Conservation (phyloP, 2,113 vertebrate species). For the Xenopus tropicalis region DNA sequence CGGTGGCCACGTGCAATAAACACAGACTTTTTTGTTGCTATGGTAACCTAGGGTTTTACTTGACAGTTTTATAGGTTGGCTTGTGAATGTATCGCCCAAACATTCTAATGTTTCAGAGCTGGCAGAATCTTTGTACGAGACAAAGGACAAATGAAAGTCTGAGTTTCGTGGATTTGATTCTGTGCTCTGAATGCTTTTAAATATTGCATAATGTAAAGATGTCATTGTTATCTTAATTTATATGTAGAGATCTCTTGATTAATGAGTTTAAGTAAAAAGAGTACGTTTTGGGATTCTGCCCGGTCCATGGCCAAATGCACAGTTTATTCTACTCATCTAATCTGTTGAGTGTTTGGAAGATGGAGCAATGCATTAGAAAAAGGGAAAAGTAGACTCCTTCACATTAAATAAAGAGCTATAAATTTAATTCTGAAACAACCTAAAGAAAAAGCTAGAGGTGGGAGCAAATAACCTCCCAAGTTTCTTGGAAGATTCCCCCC, state of each 20-base stretch:
- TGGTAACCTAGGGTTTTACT: conserved; percentile 16
- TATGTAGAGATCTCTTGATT: conserved; percentile 9
- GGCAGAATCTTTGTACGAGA: conserved; percentile 18
- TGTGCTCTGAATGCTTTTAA: conserved; percentile 11
- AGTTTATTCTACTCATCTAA: neutral
- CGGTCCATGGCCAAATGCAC: neutral
- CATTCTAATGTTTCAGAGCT: conserved; percentile 37
- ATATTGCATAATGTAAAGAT: conserved; percentile 15
- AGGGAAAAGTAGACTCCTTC: too few relatives aligned
- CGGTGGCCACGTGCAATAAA: conserved; percentile 19
- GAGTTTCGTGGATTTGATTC: conserved; percentile 2
- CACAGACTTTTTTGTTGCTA: conserved; percentile 24
- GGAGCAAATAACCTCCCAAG: too few relatives aligned
- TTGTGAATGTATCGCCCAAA: conserved; percentile 32
- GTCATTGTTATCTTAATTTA: conserved; percentile 16
- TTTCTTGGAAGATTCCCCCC: too few relatives aligned
- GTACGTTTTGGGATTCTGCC: neutral
- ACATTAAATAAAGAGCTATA: too few relatives aligned
- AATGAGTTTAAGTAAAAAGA: conserved; percentile 7
- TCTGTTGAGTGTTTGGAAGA: neutral
- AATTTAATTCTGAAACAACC: too few relatives aligned
- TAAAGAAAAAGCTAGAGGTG: too few relatives aligned
- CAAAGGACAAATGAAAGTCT: conserved; percentile 1
- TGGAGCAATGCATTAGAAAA: too few relatives aligned
- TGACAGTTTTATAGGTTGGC: conserved; percentile 35